Percentiles rank a stretch among this genome's conserved stretches.
phyloP scores from a whole-genome alignment of 2,113 vertebrate genomes.

The Coregonus clupeaformis region DNA sequence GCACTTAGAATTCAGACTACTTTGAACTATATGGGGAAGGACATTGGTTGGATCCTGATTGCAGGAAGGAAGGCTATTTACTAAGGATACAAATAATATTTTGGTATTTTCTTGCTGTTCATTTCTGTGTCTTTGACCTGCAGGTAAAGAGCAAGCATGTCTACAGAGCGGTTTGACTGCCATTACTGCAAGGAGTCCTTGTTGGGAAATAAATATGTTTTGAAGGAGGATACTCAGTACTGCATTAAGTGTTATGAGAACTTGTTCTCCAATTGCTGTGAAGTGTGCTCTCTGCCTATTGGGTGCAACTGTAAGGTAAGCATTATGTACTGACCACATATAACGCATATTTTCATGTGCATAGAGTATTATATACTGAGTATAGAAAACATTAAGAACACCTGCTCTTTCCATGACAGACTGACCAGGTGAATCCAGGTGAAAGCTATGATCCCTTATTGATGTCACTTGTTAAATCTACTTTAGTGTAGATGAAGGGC shows the following conservation, averaged over 20 bases:
- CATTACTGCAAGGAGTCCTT: slow-evolving; percentile 89
- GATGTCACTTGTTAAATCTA: too few relatives aligned
- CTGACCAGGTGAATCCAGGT: too few relatives aligned
- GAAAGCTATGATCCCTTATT: too few relatives aligned
- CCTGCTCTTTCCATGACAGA: too few relatives aligned
- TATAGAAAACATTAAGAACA: too few relatives aligned
- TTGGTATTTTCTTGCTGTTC: neutral
- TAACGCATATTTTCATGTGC: neutral
- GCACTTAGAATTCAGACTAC: neutral
- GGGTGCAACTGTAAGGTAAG: slow-evolving; percentile 88
- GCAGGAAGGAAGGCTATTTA: slow-evolving; percentile 4
- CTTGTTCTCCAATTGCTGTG: slow-evolving; percentile 87
- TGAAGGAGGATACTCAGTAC: slow-evolving; percentile 85
- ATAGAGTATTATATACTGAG: too few relatives aligned
- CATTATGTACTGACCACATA: neutral
- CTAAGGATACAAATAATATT: neutral
- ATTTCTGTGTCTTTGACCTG: slow-evolving; percentile 28
- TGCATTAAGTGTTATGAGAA: slow-evolving; percentile 88
- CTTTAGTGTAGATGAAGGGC: too few relatives aligned
- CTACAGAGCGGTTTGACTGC: slow-evolving; percentile 78
- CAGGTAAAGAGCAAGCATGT: slow-evolving; percentile 72
- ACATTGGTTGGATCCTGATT: slow-evolving; percentile 17
- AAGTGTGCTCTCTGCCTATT: slow-evolving; percentile 84
- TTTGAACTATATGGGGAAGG: neutral
- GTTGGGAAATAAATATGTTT: slow-evolving; percentile 86